Evolutionary conservation across 92 coral and sea anemone genomes (phyloP).

Genomic region (Zoanthus gigantus): DNA sequence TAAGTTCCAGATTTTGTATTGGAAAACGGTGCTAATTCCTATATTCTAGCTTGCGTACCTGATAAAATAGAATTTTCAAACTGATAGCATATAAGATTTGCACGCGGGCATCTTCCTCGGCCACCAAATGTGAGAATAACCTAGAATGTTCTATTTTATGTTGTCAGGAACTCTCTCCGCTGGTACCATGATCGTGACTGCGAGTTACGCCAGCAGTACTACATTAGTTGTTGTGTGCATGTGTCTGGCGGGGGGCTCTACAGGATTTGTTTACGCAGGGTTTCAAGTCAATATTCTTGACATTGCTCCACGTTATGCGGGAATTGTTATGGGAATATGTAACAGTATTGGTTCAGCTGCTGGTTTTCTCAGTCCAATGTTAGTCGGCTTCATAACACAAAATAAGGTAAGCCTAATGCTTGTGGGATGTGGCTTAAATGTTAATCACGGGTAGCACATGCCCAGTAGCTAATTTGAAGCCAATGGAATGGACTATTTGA

Average conservation of each 20-base stretch:
- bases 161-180: constrained; percentile 75
- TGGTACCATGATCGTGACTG: constrained; percentile 71
- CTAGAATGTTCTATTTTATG: no score
- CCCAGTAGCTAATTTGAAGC: no score
- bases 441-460: no score
- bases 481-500: no score
- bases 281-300: constrained; percentile 91
- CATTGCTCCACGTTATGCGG: constrained; percentile 88
- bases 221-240: constrained; percentile 65
- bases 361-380: constrained; percentile 87
- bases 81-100: no score
- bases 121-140: no score
- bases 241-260: constrained; percentile 72
- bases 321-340: constrained; percentile 85
- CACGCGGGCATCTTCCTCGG: no score
- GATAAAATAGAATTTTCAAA: no score
- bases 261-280: constrained; percentile 86
- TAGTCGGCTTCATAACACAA: constrained; percentile 83
- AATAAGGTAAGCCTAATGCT: constrained; percentile 60
- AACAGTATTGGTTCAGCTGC: constrained; percentile 83
- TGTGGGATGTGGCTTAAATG: no score
- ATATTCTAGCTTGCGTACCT: no score
- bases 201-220: constrained; percentile 71
- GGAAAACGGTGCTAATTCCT: no score
- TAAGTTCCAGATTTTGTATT: no score